These are phyloP conservation scores for Globicephala melas DNA, from an alignment of 2,113 vertebrate species.

Conservation along the genomic window DNA sequence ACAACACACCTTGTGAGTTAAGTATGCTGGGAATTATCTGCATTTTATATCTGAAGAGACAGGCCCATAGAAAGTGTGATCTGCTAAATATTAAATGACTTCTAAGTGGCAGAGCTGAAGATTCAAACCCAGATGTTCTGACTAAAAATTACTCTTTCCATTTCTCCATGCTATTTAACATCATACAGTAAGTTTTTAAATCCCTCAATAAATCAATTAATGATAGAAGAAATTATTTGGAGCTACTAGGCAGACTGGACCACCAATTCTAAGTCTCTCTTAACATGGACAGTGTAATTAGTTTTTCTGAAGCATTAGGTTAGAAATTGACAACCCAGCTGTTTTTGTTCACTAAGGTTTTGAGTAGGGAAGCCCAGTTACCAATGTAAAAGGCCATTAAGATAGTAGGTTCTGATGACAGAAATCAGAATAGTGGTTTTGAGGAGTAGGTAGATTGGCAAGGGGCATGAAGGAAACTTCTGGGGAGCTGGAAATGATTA, in stretches of 20 bases:
- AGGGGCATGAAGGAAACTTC: background rate
- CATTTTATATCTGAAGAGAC: background rate
- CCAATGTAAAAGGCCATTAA: background rate
- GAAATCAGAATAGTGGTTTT: background rate
- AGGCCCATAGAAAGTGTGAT: background rate
- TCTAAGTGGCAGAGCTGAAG: background rate
- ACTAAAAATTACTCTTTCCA: background rate
- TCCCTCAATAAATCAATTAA: background rate
- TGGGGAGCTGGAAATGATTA: background rate
- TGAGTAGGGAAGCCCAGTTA: background rate
- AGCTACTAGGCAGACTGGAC: background rate
- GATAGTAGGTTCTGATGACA: background rate
- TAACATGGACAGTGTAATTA: background rate
- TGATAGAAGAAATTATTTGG: background rate
- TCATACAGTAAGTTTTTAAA: background rate
- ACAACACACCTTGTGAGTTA: slow-evolving; percentile 24
- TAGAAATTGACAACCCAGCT: background rate
- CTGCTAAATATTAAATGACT: background rate
- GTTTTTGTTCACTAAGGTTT: background rate
- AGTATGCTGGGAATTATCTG: background rate
- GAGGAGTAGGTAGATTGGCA: background rate
- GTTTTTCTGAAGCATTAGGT: slow-evolving; percentile 10
- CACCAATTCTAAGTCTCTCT: slow-evolving; percentile 17
- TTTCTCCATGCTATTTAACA: slow-evolving; percentile 11
- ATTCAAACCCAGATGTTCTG: background rate